Conservation (phyloP, 2,797 vertebrate genomes). For the Paguma larvata region DNA sequence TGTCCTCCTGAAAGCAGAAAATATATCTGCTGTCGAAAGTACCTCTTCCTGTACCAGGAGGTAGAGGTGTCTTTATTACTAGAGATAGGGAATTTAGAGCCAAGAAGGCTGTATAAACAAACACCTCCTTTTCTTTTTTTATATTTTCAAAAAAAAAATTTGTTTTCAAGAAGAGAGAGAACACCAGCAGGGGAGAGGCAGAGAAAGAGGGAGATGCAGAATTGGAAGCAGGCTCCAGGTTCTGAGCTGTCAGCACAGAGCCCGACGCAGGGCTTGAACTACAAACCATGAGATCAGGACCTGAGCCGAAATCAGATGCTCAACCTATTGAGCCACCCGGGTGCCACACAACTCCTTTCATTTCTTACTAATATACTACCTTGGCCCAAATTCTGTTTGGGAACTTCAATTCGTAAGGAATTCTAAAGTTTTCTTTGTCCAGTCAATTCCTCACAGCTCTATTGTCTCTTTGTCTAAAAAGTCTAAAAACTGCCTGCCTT, state of each 20-base stretch:
- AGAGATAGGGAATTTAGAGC: background rate
- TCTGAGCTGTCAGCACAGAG: too few species aligned
- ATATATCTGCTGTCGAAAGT: background rate
- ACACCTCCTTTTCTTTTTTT: too few species aligned
- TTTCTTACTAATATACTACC: background rate
- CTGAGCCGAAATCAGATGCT: too few species aligned
- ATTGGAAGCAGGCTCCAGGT: too few species aligned
- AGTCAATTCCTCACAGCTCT: background rate
- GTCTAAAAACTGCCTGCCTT: background rate
- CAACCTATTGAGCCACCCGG: too few species aligned
- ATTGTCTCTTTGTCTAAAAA: background rate
- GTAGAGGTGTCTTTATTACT: background rate
- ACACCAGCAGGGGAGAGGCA: too few species aligned
- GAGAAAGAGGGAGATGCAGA: too few species aligned
- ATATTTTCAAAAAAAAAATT: too few species aligned
- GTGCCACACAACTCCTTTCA: background rate
- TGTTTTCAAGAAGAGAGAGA: too few species aligned
- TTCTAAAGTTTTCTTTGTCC: background rate
- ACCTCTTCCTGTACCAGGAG: background rate
- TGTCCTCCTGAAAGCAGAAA: background rate
- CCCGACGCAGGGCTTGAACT: too few species aligned
- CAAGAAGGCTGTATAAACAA: background rate
- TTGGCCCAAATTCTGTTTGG: background rate
- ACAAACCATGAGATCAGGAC: too few species aligned
- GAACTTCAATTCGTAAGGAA: background rate